Base-by-base conservation (phyloP, 2,888 invertebrate genomes). In the Drosophila subsilvestris region DNA sequence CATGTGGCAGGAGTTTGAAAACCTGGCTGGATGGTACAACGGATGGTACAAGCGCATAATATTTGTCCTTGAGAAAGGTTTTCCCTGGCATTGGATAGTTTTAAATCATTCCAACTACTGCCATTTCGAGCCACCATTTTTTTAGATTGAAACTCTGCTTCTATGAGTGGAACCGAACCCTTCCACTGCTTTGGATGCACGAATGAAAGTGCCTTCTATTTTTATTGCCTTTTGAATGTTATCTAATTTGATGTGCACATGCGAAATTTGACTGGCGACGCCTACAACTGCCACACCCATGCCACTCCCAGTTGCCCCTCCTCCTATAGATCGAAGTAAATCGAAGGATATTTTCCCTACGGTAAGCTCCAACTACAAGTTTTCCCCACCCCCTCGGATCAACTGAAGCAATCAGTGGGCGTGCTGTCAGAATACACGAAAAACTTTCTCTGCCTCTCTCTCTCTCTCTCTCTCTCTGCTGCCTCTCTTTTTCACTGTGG, bases 211-310 rank as follows among this genome's bases (percentile, higher is more conserved):
- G 25, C 25, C 25, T 80, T 63, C 55, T 53, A 50, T 80, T 79
- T 80, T 84, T 84, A 80, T 80, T 78, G 81, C 79, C 75, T 84
- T 84, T 72, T 61, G 75, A 80, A 75, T 84, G 71, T 59, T 78
- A 84, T 80, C 80, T 80, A 84, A 80, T 84, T 80, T 84, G 75
- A 69, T 25, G 78, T 60, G 85, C 84, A 80, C 79, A 80, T 80
- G 80, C 81, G 81, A 85, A 79, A 79, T 85, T 81, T 79, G 77
- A 74, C 80, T 81, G 76, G 79, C 58, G 74, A 76, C 82, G 85
- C 85, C 85, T 70, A 54, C 48, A 22, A 53, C 22, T 6, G 20
- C 32, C 63, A 59, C 49, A 20, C 50, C 22, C 8, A 6, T 25
- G 10, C 14, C 9, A 14, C 8, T 6, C 3, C 48, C 37, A 3